phyloP scores from a whole-genome alignment of 2,797 vertebrate species.

The Amblyraja radiata region DNA sequence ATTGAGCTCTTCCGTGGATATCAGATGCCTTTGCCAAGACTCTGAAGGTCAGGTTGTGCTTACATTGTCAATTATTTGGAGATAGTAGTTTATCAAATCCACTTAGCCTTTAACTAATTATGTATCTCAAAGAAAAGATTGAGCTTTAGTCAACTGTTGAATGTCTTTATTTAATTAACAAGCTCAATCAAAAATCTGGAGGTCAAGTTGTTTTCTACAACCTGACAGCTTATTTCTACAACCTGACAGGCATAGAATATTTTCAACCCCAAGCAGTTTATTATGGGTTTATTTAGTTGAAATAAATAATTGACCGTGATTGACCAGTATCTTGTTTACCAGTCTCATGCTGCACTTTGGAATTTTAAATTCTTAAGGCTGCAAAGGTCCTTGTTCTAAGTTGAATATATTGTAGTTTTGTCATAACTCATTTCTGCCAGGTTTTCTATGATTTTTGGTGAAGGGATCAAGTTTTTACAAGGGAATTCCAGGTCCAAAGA shows the following conservation, averaged over 20 bases:
- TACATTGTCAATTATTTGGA: not conserved
- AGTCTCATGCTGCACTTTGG: not conserved
- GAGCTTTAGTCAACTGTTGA: not conserved
- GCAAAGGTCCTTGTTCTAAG: not conserved
- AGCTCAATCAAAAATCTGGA: not conserved
- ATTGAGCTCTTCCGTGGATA: not conserved
- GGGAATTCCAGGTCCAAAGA: not conserved
- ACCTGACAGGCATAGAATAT: not conserved
- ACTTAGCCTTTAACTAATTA: not conserved
- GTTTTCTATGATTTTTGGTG: not conserved
- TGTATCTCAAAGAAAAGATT: not conserved
- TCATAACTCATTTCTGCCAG: not conserved
- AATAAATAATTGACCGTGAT: not conserved
- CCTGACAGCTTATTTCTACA: not conserved
- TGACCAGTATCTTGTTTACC: not conserved
- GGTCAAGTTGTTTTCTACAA: not conserved
- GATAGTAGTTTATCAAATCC: not conserved
- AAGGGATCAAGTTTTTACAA: not conserved
- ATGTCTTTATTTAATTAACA: not conserved
- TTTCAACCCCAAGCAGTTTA: not conserved
- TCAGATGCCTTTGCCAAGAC: not conserved
- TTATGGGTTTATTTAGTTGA: not conserved
- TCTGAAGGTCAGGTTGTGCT: not conserved
- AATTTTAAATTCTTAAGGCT: not conserved
- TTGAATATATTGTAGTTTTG: not conserved